Evolutionary conservation across 2,113 vertebrate species (phyloP), one percentile per base, ranked within the genome.

Genomic region (Lepus timidus): DNA sequence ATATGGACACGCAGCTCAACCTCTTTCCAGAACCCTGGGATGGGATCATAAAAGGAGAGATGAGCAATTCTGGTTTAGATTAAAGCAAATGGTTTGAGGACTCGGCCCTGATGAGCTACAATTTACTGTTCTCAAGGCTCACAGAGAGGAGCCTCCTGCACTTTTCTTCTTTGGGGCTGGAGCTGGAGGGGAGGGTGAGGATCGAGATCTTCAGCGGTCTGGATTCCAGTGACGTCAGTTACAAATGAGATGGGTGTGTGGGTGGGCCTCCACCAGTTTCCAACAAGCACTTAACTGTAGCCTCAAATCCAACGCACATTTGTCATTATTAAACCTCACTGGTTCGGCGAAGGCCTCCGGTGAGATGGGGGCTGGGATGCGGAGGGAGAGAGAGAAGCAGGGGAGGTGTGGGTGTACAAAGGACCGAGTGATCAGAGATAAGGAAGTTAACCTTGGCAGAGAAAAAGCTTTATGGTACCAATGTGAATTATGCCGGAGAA

Each of bases 31-130:
- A 79, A 91, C 86, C 4, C 12, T 39, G 67, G 83, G 93, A 92
- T 65, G 85, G 67, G 83, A 96, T 97, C 96, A 89, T 97, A 92
- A 97, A 98, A 71, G 11, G n/a, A 52, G 80, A 98, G 98, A 97
- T 95, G 96, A 97, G 96, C 96, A 97, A 97, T 97, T 96, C 96
- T 97, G 96, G 90, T 98, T 93, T 96, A 94, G 96, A 98, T 98
- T 96, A 98, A 97, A 97, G 97, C 74, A 65, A 91, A 95, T 36
- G 93, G 95, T 93, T 98, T 94, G 93, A 97, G 95, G 96, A 67
- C 64, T 94, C 95, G 97, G 85, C 95, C 96, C 96, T 83, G 52
- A 0, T 2, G 97, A 97, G 82, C 92, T 92, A 81, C 0, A 8
- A 4, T 0, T 95, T 88, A 92, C 79, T 81, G 74, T 49, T 88